A percentile compares a stretch with the other conserved stretches of the same genome.
Conservation (phyloP, 2,888 invertebrate genomes). For the Torymus aiolomorphi region DNA sequence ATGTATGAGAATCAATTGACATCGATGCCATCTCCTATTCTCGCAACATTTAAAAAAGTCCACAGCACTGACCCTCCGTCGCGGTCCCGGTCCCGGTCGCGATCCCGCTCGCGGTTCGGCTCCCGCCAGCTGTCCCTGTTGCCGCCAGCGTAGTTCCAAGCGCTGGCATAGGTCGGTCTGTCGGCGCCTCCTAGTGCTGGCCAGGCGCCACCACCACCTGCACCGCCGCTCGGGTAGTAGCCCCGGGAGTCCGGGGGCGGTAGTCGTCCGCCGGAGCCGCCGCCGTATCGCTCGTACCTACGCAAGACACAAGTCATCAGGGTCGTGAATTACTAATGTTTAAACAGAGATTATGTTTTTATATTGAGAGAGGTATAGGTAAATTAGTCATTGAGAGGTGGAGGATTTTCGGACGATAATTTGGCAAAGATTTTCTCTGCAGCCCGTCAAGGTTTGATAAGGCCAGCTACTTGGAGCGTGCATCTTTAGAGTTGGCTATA, state of each 20-base stretch:
- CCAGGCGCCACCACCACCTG: slow-evolving; percentile 60
- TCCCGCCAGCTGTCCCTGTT: slow-evolving; percentile 67
- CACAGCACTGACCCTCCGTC: background rate
- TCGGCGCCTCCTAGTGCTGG: slow-evolving; percentile 38
- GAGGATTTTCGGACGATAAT: too few relatives aligned
- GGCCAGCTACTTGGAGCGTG: too few relatives aligned
- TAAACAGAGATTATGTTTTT: background rate
- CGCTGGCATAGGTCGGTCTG: slow-evolving; percentile 63
- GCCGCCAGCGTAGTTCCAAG: slow-evolving; percentile 67
- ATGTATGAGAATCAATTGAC: too few relatives aligned
- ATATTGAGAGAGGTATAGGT: too few relatives aligned
- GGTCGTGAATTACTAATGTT: background rate
- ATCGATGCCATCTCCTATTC: too few relatives aligned
- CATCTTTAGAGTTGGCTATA: too few relatives aligned
- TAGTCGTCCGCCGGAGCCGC: slow-evolving; percentile 57
- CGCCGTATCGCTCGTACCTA: slow-evolving; percentile 63
- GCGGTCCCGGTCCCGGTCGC: slow-evolving; percentile 56
- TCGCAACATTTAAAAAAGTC: slow-evolving; percentile 5
- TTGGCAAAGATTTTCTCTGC: too few relatives aligned
- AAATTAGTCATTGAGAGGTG: too few relatives aligned
- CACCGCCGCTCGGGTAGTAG: slow-evolving; percentile 60
- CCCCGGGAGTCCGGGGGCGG: slow-evolving; percentile 63
- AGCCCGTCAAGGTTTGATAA: too few relatives aligned
- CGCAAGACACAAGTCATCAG: background rate
- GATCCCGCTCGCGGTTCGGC: slow-evolving; percentile 65